Percentiles rank a stretch among this genome's conserved stretches.
phyloP scores from a whole-genome alignment of 2,888 invertebrate species.

The Altica lythri region DNA sequence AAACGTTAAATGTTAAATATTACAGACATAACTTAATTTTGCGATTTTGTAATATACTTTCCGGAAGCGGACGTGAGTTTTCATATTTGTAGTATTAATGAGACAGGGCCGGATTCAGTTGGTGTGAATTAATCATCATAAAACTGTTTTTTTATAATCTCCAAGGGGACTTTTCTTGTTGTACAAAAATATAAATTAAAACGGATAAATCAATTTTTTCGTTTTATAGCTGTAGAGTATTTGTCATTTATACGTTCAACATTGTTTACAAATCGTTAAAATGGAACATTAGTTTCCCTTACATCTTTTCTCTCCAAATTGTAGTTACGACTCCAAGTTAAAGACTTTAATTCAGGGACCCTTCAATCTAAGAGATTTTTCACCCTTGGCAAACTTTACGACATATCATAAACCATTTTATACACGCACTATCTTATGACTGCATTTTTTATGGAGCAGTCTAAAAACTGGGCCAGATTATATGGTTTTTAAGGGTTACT shows the following conservation, averaged over 20 bases:
- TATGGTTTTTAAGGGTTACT: conserved; percentile 7
- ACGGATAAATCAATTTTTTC: not conserved
- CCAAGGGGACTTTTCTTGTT: not conserved
- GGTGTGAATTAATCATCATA: too few species aligned
- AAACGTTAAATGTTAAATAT: conserved; percentile 34
- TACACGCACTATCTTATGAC: conserved; percentile 35
- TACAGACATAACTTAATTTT: conserved; percentile 36
- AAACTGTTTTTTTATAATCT: not conserved
- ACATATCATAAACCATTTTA: conserved; percentile 36
- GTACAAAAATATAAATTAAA: not conserved
- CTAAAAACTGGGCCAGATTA: conserved; percentile 27
- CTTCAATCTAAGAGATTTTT: conserved; percentile 28
- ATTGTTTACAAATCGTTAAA: conserved; percentile 21
- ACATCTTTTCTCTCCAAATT: conserved; percentile 15
- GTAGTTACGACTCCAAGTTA: conserved; percentile 14
- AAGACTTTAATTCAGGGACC: conserved; percentile 27
- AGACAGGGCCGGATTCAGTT: too few species aligned
- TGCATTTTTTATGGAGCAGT: conserved; percentile 33
- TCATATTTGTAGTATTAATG: conserved; percentile 20
- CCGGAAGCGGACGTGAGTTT: conserved; percentile 4
- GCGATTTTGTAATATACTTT: conserved; percentile 24
- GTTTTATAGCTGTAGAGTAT: not conserved
- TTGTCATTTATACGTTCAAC: not conserved
- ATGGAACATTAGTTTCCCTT: conserved; percentile 16
- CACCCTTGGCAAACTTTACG: conserved; percentile 31